Base-by-base conservation (phyloP, 2,113 vertebrate genomes). In the Platichthys stellatus region DNA sequence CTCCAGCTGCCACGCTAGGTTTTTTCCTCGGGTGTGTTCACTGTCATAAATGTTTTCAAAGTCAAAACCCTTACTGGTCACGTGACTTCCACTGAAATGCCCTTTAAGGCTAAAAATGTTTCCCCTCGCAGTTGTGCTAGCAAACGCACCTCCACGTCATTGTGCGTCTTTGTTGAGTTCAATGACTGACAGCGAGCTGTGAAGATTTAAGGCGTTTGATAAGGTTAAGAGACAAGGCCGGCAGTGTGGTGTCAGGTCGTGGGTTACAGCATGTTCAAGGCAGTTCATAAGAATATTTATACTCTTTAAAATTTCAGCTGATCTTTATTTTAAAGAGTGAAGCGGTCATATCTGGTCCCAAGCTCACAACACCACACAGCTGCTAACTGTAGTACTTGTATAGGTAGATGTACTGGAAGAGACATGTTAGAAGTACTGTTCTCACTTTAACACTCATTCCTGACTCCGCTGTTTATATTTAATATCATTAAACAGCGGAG, bases 201-300 rank as follows among this genome's bases (percentile, higher is more conserved):
- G 38, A 69, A 57, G 68, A 58, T 62, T 90, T 91, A 90, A 92
- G 90, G 91, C 91, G 76, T 71, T 73, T 23, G 71, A 72, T 23
- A 66, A 59, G 62, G 76, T 69, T 75, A 74, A 79, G 47, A 81
- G 61, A 84, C n/a, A 38, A 51, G 47, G 47, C 47, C 4, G 47
- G 17, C 18, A 20, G 47, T 43, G 40, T 43, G 12, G 40, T 11
- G 40, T 43, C 40, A 51, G 17, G 18, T 18, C 17, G 18, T 17
- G 6, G 47, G 47, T 51, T 18, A 17, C 68, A 81, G 63, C 84
- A 49, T 21, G 61, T 63, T 45, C 35, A 90, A 91, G 89, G 81
- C 89, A 85, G 72, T 74, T 81, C 35, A 70, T 67, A 21, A 63
- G 38, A 66, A 73, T 6, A 62, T 62, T 23, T 66, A 20, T 43